Conservation (phyloP, 1,140 invertebrate species). For the Drosophila tsacasi region DNA sequence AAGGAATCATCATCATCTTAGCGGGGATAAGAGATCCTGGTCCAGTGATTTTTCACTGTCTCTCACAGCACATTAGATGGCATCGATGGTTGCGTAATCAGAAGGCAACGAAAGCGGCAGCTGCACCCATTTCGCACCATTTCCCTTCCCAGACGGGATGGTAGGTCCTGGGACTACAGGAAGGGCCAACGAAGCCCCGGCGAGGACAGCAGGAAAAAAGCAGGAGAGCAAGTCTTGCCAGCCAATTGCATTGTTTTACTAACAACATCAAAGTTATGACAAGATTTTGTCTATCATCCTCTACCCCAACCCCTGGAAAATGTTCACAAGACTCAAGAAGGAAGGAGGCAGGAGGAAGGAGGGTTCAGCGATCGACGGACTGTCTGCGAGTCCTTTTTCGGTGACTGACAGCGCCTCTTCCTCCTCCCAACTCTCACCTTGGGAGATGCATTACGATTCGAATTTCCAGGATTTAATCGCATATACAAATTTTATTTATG, state of each 20-base stretch:
- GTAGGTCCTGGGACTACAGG: constrained; percentile 6
- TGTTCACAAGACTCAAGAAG: constrained; percentile 30
- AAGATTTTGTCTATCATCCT: constrained; percentile 83
- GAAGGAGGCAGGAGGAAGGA: constrained; percentile 20
- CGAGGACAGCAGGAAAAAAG: constrained; percentile 27
- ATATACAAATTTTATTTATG: constrained; percentile 84
- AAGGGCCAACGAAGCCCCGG: constrained; percentile 53
- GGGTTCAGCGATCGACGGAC: constrained; percentile 52
- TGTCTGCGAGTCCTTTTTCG: constrained; percentile 37
- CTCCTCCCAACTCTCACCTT: constrained; percentile 31
- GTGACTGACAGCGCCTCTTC: constrained; percentile 59
- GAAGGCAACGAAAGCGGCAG: constrained; percentile 51
- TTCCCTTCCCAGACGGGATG: constrained; percentile 60
- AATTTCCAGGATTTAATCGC: constrained; percentile 81
- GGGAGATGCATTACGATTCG: constrained; percentile 77
- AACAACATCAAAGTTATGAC: constrained; percentile 84
- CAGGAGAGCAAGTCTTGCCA: constrained; percentile 31
- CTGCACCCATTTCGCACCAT: constrained; percentile 70
- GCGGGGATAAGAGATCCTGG: constrained; percentile 37
- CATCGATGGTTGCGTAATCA: constrained; percentile 70
- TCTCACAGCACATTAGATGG: constrained; percentile 74
- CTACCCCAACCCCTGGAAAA: constrained; percentile 28
- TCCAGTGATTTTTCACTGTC: constrained; percentile 80
- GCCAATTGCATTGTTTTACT: constrained; percentile 80
- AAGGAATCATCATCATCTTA: constrained; percentile 42